Conservation (phyloP, 2,888 invertebrate genomes). For the Encarsia formosa region DNA sequence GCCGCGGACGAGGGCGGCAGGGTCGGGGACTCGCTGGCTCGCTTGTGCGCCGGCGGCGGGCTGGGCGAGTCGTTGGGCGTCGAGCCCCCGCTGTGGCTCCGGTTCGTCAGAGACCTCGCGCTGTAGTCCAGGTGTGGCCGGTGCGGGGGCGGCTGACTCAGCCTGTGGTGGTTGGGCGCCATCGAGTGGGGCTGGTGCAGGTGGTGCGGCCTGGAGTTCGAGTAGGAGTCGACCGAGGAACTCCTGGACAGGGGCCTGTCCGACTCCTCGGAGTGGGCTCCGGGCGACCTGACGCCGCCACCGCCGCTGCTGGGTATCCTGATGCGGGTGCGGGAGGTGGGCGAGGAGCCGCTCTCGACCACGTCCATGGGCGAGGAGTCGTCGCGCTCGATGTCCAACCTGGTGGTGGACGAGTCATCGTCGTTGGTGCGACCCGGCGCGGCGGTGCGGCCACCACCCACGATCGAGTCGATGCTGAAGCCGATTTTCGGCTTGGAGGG, state of each 20-base stretch:
- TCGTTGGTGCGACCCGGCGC: constrained; percentile 29
- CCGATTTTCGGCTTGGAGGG: constrained; percentile 91
- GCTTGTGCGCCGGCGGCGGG: constrained; percentile 38
- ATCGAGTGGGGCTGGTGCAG: constrained; percentile 17
- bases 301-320: background rate
- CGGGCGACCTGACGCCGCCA: constrained; percentile 48
- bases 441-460: constrained; percentile 60
- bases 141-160: constrained; percentile 24
- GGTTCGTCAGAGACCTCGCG: constrained; percentile 32
- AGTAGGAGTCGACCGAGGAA: constrained; percentile 48
- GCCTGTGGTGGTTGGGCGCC: constrained; percentile 27
- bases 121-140: constrained; percentile 30
- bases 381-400: constrained; percentile 20
- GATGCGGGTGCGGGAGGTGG: constrained; percentile 17
- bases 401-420: constrained; percentile 5
- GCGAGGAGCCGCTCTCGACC: constrained; percentile 38
- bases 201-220: constrained; percentile 35
- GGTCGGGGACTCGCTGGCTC: constrained; percentile 37
- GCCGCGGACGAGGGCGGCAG: constrained; percentile 31
- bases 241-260: constrained; percentile 47
- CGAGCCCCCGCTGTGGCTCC: constrained; percentile 48
- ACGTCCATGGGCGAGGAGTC: constrained; percentile 39
- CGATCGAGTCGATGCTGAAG: constrained; percentile 92
- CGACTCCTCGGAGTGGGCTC: constrained; percentile 55
- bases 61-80: constrained; percentile 49